Percentiles rank a stretch among this genome's conserved stretches.
Evolutionary conservation across 2,797 vertebrate species (phyloP).

Genomic region (Loris lydekkerianus): DNA sequence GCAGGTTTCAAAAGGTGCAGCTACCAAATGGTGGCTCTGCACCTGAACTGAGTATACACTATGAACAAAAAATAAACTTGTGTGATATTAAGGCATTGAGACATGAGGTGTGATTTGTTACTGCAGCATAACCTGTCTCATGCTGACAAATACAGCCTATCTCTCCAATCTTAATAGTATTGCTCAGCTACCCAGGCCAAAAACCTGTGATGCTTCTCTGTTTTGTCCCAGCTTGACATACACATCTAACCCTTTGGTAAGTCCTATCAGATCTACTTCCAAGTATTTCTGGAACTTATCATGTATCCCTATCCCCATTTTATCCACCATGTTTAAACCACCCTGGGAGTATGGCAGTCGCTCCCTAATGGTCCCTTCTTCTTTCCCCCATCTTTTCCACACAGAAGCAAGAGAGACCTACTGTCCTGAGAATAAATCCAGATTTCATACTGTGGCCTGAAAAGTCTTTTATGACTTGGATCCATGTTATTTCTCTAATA

Average conservation of each 20-base stretch:
- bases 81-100: background rate
- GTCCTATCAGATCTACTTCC: background rate
- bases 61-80: background rate
- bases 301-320: background rate
- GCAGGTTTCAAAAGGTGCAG: background rate
- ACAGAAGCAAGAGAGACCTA: background rate
- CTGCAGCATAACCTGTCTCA: background rate
- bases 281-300: background rate
- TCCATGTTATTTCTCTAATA: fast-evolving
- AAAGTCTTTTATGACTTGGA: background rate
- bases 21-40: background rate
- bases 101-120: background rate
- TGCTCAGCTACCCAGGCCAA: background rate
- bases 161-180: background rate
- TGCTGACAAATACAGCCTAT: fast-evolving
- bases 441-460: background rate
- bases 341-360: fast-evolving
- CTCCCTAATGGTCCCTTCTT: background rate
- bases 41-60: fast-evolving
- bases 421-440: background rate
- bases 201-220: background rate
- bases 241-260: background rate
- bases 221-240: background rate
- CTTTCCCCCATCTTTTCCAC: background rate
- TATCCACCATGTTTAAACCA: no score